A percentile compares a stretch with the other conserved stretches of the same genome.
phyloP scores from a whole-genome alignment of 1,140 invertebrate species.

The Acromyrmex echinatior region DNA sequence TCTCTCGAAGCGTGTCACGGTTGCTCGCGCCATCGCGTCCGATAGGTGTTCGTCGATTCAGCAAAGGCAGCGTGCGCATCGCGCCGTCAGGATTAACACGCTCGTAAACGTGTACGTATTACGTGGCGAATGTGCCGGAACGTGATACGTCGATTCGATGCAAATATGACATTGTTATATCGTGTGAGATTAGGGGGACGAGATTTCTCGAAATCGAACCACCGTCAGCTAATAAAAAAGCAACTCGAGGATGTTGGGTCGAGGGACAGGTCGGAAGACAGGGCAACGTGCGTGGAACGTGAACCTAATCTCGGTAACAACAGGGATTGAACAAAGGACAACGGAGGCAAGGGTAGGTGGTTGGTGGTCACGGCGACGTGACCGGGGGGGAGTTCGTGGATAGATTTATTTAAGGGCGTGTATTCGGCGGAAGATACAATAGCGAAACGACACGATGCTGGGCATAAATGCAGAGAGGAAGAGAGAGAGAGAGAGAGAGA shows the following conservation, averaged over 20 bases:
- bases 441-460: conserved; percentile 66
- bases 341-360: conserved; percentile 21
- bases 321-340: conserved; percentile 55
- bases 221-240: conserved; percentile 5
- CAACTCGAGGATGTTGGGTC: conserved; percentile 39
- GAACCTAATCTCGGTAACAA: conserved; percentile 70
- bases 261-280: conserved; percentile 56
- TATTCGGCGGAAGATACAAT: conserved; percentile 83
- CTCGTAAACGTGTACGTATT: conserved; percentile 32
- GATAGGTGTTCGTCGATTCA: conserved; percentile 53
- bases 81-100: conserved; percentile 27
- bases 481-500: conserved; percentile 49
- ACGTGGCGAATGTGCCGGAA: conserved; percentile 7
- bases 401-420: conserved; percentile 86
- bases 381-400: conserved; percentile 68
- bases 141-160: conserved; percentile 35
- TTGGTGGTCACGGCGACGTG: conserved; percentile 47
- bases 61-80: background rate
- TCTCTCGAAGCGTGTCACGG: conserved; percentile 75
- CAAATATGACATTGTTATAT: conserved; percentile 20
- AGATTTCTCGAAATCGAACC: conserved; percentile 38
- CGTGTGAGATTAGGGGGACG: conserved; percentile 7
- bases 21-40: conserved; percentile 65
- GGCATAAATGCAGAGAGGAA: background rate
- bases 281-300: conserved; percentile 53